A percentile compares a stretch with the other conserved stretches of the same genome.
These are phyloP conservation scores for Chloroceryle aenea DNA, from an alignment of 2,113 vertebrate genomes.

Conservation along the genomic window DNA sequence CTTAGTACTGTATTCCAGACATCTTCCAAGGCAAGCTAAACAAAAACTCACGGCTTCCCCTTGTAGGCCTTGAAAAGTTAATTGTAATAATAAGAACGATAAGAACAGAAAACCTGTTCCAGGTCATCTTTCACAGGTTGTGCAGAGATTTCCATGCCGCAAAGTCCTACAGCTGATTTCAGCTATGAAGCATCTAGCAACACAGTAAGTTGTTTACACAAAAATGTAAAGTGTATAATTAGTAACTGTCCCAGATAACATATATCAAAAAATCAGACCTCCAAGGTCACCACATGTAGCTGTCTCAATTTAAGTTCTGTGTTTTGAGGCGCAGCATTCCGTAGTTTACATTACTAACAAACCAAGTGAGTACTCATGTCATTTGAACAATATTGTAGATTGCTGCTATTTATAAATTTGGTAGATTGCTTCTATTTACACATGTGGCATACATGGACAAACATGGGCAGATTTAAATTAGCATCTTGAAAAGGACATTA, in stretches of 20 bases:
- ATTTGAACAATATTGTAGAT: background rate
- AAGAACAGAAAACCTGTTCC: background rate
- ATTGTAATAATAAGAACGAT: background rate
- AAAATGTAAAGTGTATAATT: background rate
- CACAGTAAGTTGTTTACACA: background rate
- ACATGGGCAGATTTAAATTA: background rate
- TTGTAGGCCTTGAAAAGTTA: background rate
- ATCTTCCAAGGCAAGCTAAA: background rate
- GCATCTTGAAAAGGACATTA: background rate
- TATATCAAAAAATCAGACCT: background rate
- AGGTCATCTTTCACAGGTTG: background rate
- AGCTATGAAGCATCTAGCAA: background rate
- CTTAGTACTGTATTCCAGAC: background rate
- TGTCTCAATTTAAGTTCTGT: background rate
- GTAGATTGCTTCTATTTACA: background rate
- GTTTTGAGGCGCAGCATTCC: background rate
- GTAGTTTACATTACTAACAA: background rate
- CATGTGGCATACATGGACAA: background rate
- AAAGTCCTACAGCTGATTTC: background rate
- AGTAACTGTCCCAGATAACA: background rate
- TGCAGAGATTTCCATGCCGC: background rate
- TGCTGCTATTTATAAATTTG: constrained; percentile 28
- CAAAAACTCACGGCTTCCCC: background rate
- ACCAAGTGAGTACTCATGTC: background rate
- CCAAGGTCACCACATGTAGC: background rate